Evolutionary conservation across 2,888 invertebrate species (phyloP), one percentile per base, ranked within the genome.

Genomic region (Lasioglossum leucozonium): DNA sequence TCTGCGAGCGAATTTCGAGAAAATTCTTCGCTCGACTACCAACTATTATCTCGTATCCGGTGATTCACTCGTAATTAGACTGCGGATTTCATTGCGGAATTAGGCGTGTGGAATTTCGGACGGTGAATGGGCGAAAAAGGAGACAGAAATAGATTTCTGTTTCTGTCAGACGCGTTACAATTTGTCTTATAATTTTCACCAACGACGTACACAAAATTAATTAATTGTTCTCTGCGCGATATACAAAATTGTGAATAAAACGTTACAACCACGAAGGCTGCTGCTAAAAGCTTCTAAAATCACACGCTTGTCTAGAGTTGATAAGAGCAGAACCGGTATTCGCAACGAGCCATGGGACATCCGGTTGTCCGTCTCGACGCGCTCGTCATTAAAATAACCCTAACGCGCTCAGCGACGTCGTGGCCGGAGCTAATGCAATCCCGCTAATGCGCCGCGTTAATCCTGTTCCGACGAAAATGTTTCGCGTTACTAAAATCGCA

Each of bases 371-470:
- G 16, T 30, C 51, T 51, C 22, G 51, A 51, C 51, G 51, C 51
- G 37, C 73, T 16, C 30, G 30, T 18, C 51, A 55, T 30, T 80
- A 40, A 30, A 47, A 74, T n/a, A 62, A 74, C 30, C 55, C 22
- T 55, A n/a, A 55, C 26, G 10, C 30, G 62, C 34, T 44, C 37
- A 62, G 34, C 30, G 44, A 58, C 75, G 67, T 72, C 79, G 51
- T 67, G 74, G 62, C 47, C 37, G 37, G 72, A 34, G 72, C 30
- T 85, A 84, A 84, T 76, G 62, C 74, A 84, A 85, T 80, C 80
- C 65, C 69, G 84, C 77, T 85, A 84, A 84, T 77, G 77, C 26
- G n/a, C 62, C 13, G 74, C 80, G 85, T 77, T 85, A 85, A 85
- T 80, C 73, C 71, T 30, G n/a, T 85, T 85, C 76, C 67, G 69